Evolutionary conservation across 2,113 vertebrate genomes (phyloP), one percentile per base, ranked within the genome.

Genomic region (Romanogobio albipinnatus): DNA sequence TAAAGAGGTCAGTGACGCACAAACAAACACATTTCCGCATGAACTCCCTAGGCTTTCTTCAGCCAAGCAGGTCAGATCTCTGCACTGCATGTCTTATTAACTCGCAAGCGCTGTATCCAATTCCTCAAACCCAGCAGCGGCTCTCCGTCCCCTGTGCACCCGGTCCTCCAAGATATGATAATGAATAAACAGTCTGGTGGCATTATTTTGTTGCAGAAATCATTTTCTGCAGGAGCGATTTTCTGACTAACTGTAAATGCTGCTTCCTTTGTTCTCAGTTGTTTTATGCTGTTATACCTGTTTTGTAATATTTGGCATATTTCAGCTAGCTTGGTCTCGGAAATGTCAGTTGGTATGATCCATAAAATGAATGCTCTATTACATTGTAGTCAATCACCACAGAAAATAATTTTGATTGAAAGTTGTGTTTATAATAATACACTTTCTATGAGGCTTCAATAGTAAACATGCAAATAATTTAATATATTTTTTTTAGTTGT

Each of bases 1-100:
- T 99, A 87, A 99, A 99, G 94, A 99, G 97, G 98, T 99, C 96
- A 80, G 90, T 80, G 76, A 84, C 14, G 33, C 36, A 29, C 78
- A 83, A 47, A 58, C 58, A 86, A 76, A 81, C 79, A 47, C 62
- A 19, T 53, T 66, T 76, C 47, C 53, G 49, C 73, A 56, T 51
- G 68, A 43, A 56, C 59, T 68, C 70, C 47, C 15, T 43, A 43
- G 73, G 24, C 73, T 78, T 47, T 70, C 47, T 81, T 79, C 36
- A 79, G 77, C 58, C 77, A 79, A 49, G 24, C 76, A 74, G 19
- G 62, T 68, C 61, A 68, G 26, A 68, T 81, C 78, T 64, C 39
- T 64, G 13, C 47, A 51, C n/a, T 49, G 24, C 73, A 53, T 49
- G 22, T 78, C 76, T 78, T 39, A 59, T 43, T 78, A 24, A 76